A percentile compares a stretch with the other conserved stretches of the same genome.
Conservation (phyloP, 2,888 invertebrate species). For the Lottia gigantea region DNA sequence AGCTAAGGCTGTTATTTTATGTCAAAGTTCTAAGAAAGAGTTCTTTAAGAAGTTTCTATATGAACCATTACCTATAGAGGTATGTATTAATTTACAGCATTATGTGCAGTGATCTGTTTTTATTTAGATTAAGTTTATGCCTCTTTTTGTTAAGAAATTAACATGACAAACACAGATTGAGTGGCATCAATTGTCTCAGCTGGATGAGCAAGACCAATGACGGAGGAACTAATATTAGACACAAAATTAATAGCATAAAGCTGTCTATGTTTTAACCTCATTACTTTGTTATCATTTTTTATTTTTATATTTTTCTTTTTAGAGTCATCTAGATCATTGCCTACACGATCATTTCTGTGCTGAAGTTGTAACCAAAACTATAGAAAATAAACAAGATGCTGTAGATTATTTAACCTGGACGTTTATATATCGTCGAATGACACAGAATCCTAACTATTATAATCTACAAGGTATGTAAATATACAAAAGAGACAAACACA, state of each 20-base stretch:
- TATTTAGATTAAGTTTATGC: too few species aligned
- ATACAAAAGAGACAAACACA: too few species aligned
- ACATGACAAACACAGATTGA: too few species aligned
- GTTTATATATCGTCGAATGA: conserved; percentile 93
- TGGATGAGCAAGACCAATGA: neutral
- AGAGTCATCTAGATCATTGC: conserved; percentile 96
- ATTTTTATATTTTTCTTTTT: conserved; percentile 23
- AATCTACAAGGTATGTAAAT: conserved; percentile 79
- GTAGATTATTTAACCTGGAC: conserved; percentile 99
- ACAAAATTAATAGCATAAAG: neutral
- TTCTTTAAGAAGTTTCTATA: conserved; percentile 98
- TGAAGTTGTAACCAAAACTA: conserved; percentile 98
- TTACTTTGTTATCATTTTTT: neutral
- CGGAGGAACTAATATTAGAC: too few species aligned
- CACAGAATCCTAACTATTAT: conserved; percentile 99
- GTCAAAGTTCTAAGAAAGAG: conserved; percentile 96
- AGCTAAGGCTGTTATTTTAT: conserved; percentile 90
- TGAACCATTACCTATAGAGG: conserved; percentile 95
- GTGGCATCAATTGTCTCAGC: too few species aligned
- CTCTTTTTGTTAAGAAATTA: too few species aligned
- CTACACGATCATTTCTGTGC: conserved; percentile 99
- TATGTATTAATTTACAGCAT: conserved; percentile 30
- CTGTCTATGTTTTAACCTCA: neutral
- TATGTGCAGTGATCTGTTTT: too few species aligned
- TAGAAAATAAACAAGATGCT: conserved; percentile 99